Conservation (phyloP, 2,888 invertebrate genomes). For the Drosophila nr. fundita region DNA sequence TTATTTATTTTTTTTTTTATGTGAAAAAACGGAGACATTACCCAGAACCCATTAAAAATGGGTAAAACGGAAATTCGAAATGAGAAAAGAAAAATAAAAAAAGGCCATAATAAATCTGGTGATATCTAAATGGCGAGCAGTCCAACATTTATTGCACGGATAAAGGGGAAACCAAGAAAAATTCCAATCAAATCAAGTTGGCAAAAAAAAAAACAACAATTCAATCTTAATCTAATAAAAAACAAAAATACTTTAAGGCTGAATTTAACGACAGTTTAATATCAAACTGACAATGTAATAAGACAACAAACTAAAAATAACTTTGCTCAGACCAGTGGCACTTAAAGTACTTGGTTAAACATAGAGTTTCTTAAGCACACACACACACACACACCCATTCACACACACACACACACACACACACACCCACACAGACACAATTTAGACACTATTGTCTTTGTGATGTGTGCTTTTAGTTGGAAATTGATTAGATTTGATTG, state of each 20-base stretch:
- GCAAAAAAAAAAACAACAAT: background rate
- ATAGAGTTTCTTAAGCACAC: background rate
- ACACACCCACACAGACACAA: background rate
- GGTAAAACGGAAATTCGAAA: background rate
- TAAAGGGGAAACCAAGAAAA: background rate
- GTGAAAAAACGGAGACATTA: background rate
- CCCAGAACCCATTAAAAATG: background rate
- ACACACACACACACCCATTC: background rate
- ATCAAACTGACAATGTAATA: background rate
- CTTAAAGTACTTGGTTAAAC: background rate
- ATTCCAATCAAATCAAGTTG: background rate
- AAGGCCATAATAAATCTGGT: background rate
- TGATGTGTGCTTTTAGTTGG: slow-evolving; percentile 62
- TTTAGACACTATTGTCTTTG: slow-evolving; percentile 24
- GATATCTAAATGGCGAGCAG: background rate
- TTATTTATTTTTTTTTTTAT: background rate
- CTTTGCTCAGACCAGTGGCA: background rate
- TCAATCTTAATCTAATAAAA: background rate
- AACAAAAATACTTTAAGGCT: background rate
- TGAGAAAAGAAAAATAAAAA: background rate
- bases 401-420: background rate
- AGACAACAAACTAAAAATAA: slow-evolving; percentile 20
- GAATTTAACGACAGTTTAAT: background rate
- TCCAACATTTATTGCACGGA: too few species aligned
- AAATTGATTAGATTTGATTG: slow-evolving; percentile 58